phyloP scores from a whole-genome alignment of 2,888 invertebrate genomes.

The Ormyrus rosae region DNA sequence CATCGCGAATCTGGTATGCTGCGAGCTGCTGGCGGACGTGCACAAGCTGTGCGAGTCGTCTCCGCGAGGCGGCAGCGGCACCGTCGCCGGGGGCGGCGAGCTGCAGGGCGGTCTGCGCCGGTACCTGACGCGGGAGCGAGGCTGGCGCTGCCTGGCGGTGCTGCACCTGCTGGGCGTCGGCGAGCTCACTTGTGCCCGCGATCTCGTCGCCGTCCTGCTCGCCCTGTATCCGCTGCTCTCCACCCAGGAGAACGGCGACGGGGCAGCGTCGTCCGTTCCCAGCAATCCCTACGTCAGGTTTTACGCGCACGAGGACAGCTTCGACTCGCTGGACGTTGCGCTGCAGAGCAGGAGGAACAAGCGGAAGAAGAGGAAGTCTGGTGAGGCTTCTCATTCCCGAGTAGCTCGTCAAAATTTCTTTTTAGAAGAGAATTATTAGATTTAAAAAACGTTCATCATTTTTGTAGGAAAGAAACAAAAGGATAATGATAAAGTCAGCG shows the following conservation, averaged over 20 bases:
- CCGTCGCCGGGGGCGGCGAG: conserved; percentile 59
- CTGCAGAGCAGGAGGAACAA: conserved; percentile 66
- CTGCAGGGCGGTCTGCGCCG: conserved; percentile 75
- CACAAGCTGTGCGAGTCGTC: conserved; percentile 75
- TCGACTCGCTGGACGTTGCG: conserved; percentile 69
- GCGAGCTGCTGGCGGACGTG: conserved; percentile 81
- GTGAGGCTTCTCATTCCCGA: conserved; percentile 20
- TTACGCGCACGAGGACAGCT: conserved; percentile 66
- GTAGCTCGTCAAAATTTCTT: not conserved
- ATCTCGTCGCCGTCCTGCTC: conserved; percentile 79
- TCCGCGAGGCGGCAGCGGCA: too few species aligned
- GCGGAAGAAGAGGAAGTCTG: conserved; percentile 55
- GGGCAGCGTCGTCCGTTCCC: conserved; percentile 48
- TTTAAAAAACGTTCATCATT: conserved; percentile 26
- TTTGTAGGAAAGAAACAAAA: conserved; percentile 38
- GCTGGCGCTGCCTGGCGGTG: conserved; percentile 80
- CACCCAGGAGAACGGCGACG: conserved; percentile 16
- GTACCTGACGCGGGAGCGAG: conserved; percentile 79
- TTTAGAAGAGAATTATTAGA: not conserved
- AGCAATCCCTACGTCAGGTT: conserved; percentile 29
- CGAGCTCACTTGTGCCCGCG: conserved; percentile 80
- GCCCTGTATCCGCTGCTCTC: conserved; percentile 77
- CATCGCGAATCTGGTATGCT: conserved; percentile 80
- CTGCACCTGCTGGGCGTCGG: conserved; percentile 79
- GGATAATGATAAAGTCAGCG: conserved; percentile 32